These are phyloP conservation scores for Popillia japonica DNA, from an alignment of 1,140 invertebrate genomes.

Conservation along the genomic window DNA sequence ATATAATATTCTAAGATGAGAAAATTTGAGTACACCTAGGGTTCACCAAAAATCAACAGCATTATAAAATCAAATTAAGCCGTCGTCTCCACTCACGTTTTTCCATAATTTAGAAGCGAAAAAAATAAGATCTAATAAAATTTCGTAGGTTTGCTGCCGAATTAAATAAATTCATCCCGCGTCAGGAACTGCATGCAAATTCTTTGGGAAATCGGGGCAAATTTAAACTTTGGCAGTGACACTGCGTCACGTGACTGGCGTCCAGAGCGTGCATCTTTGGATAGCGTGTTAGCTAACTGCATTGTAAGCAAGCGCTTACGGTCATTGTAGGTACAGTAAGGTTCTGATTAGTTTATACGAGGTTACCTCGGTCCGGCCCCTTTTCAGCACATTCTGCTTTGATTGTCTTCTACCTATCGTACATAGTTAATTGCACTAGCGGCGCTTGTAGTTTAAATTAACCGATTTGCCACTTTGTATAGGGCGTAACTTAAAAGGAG, in stretches of 20 bases:
- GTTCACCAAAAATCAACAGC: constrained; percentile 25
- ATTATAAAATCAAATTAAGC: constrained; percentile 17
- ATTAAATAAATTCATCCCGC: constrained; percentile 21
- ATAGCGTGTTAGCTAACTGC: not conserved
- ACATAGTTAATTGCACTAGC: not conserved
- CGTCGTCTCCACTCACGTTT: not conserved
- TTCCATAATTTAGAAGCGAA: constrained; percentile 11
- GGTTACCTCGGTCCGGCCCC: not conserved
- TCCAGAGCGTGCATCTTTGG: not conserved
- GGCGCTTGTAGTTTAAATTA: not conserved
- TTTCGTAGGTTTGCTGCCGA: not conserved
- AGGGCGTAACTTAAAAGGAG: not conserved
- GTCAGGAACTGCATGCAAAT: constrained; percentile 9
- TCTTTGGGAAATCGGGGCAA: not conserved
- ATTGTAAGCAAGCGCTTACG: not conserved
- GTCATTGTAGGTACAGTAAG: not conserved
- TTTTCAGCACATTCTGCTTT: not conserved
- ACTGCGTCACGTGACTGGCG: constrained; percentile 5
- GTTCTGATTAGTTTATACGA: not conserved
- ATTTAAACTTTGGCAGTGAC: not conserved
- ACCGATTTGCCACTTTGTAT: not conserved
- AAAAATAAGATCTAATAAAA: constrained; percentile 27
- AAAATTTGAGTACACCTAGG: constrained; percentile 11
- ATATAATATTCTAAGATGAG: not conserved
- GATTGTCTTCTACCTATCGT: not conserved